Conservation (phyloP, 2,888 invertebrate genomes). For the Apotomis capreana region DNA sequence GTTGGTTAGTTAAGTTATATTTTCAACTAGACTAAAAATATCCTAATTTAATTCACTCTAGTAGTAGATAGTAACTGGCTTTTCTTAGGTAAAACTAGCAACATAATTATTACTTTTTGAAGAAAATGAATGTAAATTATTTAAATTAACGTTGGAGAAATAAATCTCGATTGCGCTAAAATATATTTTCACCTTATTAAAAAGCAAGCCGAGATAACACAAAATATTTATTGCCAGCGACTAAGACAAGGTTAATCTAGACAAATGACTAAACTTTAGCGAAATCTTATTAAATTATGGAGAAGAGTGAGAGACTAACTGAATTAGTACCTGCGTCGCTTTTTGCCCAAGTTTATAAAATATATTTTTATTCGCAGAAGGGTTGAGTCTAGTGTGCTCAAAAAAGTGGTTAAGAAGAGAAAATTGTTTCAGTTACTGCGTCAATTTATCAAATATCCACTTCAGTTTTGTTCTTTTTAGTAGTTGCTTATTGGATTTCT, state of each 20-base stretch:
- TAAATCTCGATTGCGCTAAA: neutral
- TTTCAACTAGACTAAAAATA: too few species aligned
- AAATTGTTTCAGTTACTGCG: neutral
- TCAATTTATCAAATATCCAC: neutral
- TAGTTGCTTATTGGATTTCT: too few species aligned
- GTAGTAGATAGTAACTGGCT: too few species aligned
- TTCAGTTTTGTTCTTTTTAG: neutral
- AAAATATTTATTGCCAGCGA: constrained; percentile 30
- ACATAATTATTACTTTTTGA: too few species aligned
- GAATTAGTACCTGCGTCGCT: constrained; percentile 26
- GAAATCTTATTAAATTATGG: constrained; percentile 35
- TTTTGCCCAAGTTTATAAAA: constrained; percentile 13
- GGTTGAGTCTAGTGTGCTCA: neutral
- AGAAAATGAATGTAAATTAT: too few species aligned
- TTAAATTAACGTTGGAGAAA: too few species aligned
- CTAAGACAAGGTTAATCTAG: constrained; percentile 36
- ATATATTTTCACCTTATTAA: neutral
- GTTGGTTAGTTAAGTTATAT: too few species aligned
- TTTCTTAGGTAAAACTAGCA: too few species aligned
- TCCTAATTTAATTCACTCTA: too few species aligned
- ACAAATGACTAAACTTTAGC: constrained; percentile 37
- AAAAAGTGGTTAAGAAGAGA: neutral
- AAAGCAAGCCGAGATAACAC: constrained; percentile 2
- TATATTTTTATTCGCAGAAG: constrained; percentile 8
- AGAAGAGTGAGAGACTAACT: constrained; percentile 31